phyloP scores from a whole-genome alignment of 2,888 invertebrate species.

The Euzophera pinguis region DNA sequence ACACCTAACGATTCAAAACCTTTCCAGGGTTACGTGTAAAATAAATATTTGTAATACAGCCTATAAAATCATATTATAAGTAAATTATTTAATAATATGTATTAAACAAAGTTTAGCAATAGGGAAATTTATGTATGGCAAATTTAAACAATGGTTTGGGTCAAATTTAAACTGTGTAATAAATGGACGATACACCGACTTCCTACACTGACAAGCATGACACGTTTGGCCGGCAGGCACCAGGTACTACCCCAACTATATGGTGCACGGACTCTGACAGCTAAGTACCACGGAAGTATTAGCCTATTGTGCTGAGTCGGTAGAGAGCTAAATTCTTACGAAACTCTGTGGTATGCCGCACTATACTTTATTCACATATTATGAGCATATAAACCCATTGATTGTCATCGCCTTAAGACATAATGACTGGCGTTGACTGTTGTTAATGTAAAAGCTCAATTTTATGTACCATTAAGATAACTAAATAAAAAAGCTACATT shows the following conservation, averaged over 20 bases:
- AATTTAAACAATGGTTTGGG: constrained; percentile 33
- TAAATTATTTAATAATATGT: too few relatives aligned
- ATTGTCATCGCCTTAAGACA: constrained; percentile 1
- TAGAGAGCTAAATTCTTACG: constrained; percentile 15
- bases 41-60: too few relatives aligned
- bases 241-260: not conserved
- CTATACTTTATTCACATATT: constrained; percentile 14
- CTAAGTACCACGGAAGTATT: not conserved
- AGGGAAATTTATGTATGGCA: too few relatives aligned
- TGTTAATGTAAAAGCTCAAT: not conserved
- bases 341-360: constrained; percentile 12
- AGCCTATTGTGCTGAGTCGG: not conserved
- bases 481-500: too few relatives aligned
- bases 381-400: constrained; percentile 12
- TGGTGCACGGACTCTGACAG: not conserved
- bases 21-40: too few relatives aligned
- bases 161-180: constrained; percentile 43
- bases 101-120: too few relatives aligned
- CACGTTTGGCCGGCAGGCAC: constrained; percentile 10
- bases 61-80: too few relatives aligned
- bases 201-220: constrained; percentile 15
- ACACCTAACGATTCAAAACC: too few relatives aligned
- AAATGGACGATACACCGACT: constrained; percentile 21
- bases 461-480: not conserved
- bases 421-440: constrained; percentile 4